Conservation (phyloP, 1,140 invertebrate genomes). For the Drosophila seguyi region DNA sequence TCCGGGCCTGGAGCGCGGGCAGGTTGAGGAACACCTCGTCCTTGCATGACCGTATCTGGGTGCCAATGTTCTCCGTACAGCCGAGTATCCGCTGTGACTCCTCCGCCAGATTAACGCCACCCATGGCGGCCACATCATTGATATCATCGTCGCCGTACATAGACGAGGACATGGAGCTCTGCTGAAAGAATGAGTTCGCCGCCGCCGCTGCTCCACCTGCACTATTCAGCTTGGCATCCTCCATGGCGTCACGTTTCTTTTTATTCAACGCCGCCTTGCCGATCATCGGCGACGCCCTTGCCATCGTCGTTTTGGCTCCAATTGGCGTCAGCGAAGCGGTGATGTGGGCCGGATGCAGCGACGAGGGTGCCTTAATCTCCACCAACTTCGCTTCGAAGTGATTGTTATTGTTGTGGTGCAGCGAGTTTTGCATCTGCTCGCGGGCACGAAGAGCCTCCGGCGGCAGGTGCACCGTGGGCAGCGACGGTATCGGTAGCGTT, state of each 20-base stretch:
- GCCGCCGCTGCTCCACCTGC: conserved; percentile 46
- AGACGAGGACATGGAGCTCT: conserved; percentile 85
- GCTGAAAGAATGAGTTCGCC: conserved; percentile 81
- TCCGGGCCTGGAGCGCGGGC: conserved; percentile 90
- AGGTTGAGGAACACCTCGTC: conserved; percentile 96
- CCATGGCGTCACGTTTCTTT: conserved; percentile 73
- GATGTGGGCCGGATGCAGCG: conserved; percentile 53
- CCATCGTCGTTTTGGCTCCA: conserved; percentile 61
- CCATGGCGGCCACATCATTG: conserved; percentile 99
- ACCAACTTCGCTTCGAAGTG: conserved; percentile 73
- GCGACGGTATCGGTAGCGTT: conserved; percentile 74
- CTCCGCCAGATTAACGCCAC: conserved; percentile 98
- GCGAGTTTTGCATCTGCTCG: conserved; percentile 73
- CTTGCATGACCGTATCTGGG: conserved; percentile 97
- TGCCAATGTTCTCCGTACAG: conserved; percentile 97
- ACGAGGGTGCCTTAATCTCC: conserved; percentile 67
- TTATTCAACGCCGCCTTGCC: conserved; percentile 73
- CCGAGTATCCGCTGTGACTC: conserved; percentile 98
- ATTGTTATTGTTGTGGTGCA: conserved; percentile 77
- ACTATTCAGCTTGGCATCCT: conserved; percentile 84
- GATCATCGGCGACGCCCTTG: conserved; percentile 34
- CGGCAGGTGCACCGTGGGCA: conserved; percentile 79
- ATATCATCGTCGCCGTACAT: conserved; percentile 96
- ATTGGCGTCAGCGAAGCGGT: conserved; percentile 73
- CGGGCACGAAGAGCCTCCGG: conserved; percentile 68